Base-by-base conservation (phyloP, 2,888 invertebrate species). In the Copidosoma aretas region DNA sequence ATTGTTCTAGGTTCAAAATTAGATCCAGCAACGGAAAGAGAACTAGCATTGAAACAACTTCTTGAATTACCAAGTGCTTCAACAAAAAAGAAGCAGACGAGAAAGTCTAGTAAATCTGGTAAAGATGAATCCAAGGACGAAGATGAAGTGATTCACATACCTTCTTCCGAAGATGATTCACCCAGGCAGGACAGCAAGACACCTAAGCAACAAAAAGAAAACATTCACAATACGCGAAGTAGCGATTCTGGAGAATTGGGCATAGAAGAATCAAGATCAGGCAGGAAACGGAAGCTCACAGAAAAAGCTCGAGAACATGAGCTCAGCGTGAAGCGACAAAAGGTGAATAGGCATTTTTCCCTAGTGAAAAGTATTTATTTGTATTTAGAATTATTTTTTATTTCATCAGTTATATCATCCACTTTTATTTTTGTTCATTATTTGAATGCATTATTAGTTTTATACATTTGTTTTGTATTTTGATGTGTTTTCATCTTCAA, bases 41-140 rank as follows among this genome's bases (percentile, higher is more conserved):
- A 88, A 78, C 81, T 88, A 22, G 88, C 88, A 1, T 75, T 88
- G 58, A 87, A 88, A 74, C 88, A 89, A 74, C 81, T 88, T 8
- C 81, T 85, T 49, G 87, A 87, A 73, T 77, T 87, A 24, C 86
- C 87, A 1, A 74, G 75, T 19, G 70, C 75, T 21, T 68, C 79
- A 0, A 39, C 69, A 3, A 82, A 80, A 53, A 82, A 78, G 41
- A 67, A 71, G 41, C 69, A 60, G 17, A 60, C 17, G 10, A 74
- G 71, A 39, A 71, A 67, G 61, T 12, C 54, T 24, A 25, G 15
- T 12, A 71, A 64, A 46, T 22, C 46, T 3, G 19, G 39, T 14
- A 46, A 46, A 41, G 43, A 1, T 17, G n/a, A 61, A 43, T 58
- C 53, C 1, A 68, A 66, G 25, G 19, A 25, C 0, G 22, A 12